Evolutionary conservation across 2,797 vertebrate genomes (phyloP), one percentile per base, ranked within the genome.

Genomic region (Loris lydekkerianus): DNA sequence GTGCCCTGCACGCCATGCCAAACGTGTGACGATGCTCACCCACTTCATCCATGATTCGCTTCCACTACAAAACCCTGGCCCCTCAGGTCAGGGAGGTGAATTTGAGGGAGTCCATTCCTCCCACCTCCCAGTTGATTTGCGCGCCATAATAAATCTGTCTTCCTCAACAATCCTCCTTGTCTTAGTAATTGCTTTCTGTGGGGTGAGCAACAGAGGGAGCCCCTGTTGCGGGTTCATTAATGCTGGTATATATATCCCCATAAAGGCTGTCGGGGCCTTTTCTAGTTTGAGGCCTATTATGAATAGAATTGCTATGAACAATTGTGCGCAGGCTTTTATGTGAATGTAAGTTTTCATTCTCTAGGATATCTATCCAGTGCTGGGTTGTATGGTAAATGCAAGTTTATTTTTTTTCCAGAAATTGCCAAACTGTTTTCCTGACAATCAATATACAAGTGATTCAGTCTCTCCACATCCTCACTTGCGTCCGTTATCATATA

Each of bases 401-500:
- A 46, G 23, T 87, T 93, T 82, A 58, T 49, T 75, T 81, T 34
- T 6, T 34, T 6, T 5, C 53, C 46, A 84, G 70, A 89, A 93
- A 95, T 29, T 70, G n/a, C n/a, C 43, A 69, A 40, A 58, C 25
- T 90, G 23, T 82, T 95, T 95, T 86, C 31, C 91, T 78, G 56
- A 69, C 43, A 46, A 75, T 80, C 58, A 53, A 70, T 18, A 17
- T 9, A 43, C 3, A 10, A 63, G 18, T 82, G 78, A 83, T 46
- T 77, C 72, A 17, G 56, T 69, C 56, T 91, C 73, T 93, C 81
- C 31, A 43, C 37, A 58, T 86, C 65, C 11, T 78, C 60, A 46
- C 40, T 29, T 34, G n/a, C 67, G 49, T 73, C 67, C 72, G 21
- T 21, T 82, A 60, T 20, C 65, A 69, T 34, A 31, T 69, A 20